Evolutionary conservation across 2,888 invertebrate species (phyloP), one percentile per base, ranked within the genome.

Genomic region (Diloba caeruleocephala): DNA sequence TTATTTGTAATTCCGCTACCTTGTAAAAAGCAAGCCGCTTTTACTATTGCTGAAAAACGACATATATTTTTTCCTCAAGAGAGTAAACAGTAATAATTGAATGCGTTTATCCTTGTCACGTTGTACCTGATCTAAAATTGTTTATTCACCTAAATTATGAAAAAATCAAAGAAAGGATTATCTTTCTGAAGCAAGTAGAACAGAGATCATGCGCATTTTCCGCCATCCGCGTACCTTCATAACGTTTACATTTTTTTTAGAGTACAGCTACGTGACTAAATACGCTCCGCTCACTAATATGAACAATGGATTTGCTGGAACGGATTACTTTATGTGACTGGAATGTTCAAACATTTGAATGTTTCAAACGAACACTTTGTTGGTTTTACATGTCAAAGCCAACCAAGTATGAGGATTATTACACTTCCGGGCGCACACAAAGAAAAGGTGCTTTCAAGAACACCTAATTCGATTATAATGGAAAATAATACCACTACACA

Each of bases 191-290:
- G 50, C 55, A 64, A 32, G 52, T 64, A 51, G 17, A 53, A 53
- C 39, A 61, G 31, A 68, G 49, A 73, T 62, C 62, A 74, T 62
- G 59, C 50, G 45, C 48, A 56, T 56, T 63, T 71, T 50, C 66
- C 48, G 43, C 34, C 51, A 50, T 56, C 55, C 56, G 51, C 49
- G 53, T 53, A 52, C 17, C 17, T 17, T 3, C 53, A 59, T 60
- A 50, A 74, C 59, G 59, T 51, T 52, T 79, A 77, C 76, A 67
- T 75, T 79, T 72, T 71, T 75, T 79, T 72, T 71, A 78, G 72
- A 79, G 71, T 56, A 71, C 66, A 71, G 73, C 78, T 81, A 88
- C 87, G 87, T 88, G 86, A 84, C 86, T 83, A 76, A 80, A 82
- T 82, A 85, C 79, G 74, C 79, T 77, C 60, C 56, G 76, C 75